Evolutionary conservation across 2,888 invertebrate species (phyloP).

Genomic region (Dione juno): DNA sequence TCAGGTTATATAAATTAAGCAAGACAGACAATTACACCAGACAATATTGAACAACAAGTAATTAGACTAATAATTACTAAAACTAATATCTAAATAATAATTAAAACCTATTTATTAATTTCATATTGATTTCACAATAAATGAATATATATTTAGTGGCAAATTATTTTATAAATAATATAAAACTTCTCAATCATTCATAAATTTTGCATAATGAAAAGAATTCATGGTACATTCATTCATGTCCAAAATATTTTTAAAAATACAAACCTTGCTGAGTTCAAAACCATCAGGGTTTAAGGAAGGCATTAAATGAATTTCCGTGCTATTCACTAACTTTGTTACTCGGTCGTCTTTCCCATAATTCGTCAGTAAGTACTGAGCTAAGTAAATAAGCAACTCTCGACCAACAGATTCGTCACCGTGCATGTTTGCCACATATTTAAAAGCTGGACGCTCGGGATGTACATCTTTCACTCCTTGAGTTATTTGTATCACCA

Average conservation of each 20-base stretch:
- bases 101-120: no score
- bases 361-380: slow-evolving; percentile 91
- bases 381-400: slow-evolving; percentile 91
- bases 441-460: slow-evolving; percentile 94
- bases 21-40: no score
- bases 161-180: no score
- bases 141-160: no score
- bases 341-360: slow-evolving; percentile 88
- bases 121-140: no score
- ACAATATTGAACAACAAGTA: no score
- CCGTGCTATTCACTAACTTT: slow-evolving; percentile 91
- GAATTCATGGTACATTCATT: background rate
- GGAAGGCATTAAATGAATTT: slow-evolving; percentile 97
- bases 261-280: slow-evolving; percentile 85
- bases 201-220: no score
- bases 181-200: no score
- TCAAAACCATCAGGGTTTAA: slow-evolving; percentile 99
- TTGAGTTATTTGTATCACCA: slow-evolving; percentile 91
- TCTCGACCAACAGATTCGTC: slow-evolving; percentile 96
- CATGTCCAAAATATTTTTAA: no score
- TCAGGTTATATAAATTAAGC: no score
- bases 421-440: slow-evolving; percentile 98
- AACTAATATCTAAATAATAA: no score
- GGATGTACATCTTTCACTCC: slow-evolving; percentile 83
- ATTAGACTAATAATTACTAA: no score